These are phyloP conservation scores for Holothuria scabra DNA, from an alignment of 53 echinoderm and acorn worm genomes.

Conservation along the genomic window DNA sequence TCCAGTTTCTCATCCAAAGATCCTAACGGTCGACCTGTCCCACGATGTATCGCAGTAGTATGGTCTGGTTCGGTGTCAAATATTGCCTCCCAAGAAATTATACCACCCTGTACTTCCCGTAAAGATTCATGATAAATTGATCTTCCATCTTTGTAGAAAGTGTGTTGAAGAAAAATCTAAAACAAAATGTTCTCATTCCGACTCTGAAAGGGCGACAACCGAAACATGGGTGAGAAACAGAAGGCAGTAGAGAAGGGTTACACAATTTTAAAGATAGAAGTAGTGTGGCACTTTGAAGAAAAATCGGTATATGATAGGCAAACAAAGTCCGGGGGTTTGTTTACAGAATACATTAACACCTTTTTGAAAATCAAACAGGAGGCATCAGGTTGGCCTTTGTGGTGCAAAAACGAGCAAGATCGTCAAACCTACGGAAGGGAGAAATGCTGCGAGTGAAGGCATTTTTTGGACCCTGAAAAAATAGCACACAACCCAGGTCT, in stretches of 20 bases:
- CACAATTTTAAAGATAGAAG: slow-evolving; percentile 49
- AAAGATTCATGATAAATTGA: slow-evolving; percentile 55
- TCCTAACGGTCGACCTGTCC: slow-evolving; percentile 34
- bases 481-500: slow-evolving; percentile 57
- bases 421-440: slow-evolving; percentile 42
- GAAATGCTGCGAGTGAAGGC: slow-evolving; percentile 56
- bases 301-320: slow-evolving; percentile 42
- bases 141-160: slow-evolving; percentile 65
- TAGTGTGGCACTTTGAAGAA: slow-evolving; percentile 81
- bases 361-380: slow-evolving; percentile 73
- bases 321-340: slow-evolving; percentile 37
- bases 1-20: slow-evolving; percentile 56
- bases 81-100: slow-evolving; percentile 52
- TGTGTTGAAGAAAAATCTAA: slow-evolving; percentile 56
- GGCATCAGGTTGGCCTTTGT: slow-evolving; percentile 66
- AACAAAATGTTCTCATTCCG: slow-evolving; percentile 43
- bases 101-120: slow-evolving; percentile 67
- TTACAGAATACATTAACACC: slow-evolving; percentile 66
- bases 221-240: slow-evolving; percentile 73
- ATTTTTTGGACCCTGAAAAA: slow-evolving; percentile 55
- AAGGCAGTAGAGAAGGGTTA: slow-evolving; percentile 69
- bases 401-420: slow-evolving; percentile 63
- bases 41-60: slow-evolving; percentile 55
- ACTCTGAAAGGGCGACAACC: slow-evolving; percentile 29
- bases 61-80: slow-evolving; percentile 57